Conservation (phyloP, 2,888 invertebrate species). For the Drosophila picticornis region DNA sequence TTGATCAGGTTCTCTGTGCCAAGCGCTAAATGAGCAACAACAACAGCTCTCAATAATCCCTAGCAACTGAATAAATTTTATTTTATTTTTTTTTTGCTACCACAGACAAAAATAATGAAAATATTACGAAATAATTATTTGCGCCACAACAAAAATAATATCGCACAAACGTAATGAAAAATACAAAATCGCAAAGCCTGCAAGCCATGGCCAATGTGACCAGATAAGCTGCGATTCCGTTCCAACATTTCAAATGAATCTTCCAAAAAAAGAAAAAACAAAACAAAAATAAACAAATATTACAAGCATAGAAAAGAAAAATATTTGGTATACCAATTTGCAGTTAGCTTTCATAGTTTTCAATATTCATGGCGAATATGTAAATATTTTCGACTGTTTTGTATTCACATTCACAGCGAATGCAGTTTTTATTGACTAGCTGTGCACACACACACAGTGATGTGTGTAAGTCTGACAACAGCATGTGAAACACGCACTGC, state of each 20-base stretch:
- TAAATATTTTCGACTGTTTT: conserved; percentile 21
- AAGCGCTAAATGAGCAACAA: neutral
- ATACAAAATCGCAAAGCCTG: conserved; percentile 14
- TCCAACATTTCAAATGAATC: conserved; percentile 18
- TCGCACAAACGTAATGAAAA: conserved; percentile 26
- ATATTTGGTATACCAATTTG: neutral
- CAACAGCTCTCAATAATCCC: neutral
- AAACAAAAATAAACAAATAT: neutral
- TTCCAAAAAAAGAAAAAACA: neutral
- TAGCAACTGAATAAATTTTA: neutral
- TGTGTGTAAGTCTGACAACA: neutral
- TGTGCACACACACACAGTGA: neutral
- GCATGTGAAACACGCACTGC: conserved; percentile 8
- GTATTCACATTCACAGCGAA: neutral
- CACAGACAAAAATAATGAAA: neutral
- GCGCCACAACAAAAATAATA: conserved; percentile 33
- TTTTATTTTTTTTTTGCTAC: neutral
- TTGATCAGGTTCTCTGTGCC: neutral
- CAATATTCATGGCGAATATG: conserved; percentile 36
- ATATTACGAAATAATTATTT: conserved; percentile 9
- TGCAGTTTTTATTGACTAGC: conserved; percentile 18
- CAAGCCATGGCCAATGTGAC: conserved; percentile 32
- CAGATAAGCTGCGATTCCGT: conserved; percentile 59
- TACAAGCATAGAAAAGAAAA: neutral
- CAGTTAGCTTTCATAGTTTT: conserved; percentile 13